Conservation (phyloP, 2,888 invertebrate genomes). For the Lissocephala sabroskyi region DNA sequence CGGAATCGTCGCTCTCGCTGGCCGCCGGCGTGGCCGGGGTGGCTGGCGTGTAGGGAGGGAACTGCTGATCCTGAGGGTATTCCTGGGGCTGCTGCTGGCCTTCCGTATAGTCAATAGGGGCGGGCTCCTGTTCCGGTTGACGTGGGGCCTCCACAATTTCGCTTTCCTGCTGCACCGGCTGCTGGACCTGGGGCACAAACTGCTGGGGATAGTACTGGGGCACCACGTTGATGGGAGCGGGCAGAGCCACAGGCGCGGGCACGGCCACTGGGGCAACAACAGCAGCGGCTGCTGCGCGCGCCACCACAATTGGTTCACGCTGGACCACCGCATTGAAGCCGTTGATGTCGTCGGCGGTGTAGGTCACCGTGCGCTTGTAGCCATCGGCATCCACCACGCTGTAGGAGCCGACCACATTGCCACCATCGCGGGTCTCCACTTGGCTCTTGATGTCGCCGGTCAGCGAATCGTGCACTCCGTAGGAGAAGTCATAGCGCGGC, state of each 20-base stretch:
- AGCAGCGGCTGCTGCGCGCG: constrained; percentile 38
- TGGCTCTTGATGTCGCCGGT: constrained; percentile 75
- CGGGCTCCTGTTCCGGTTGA: constrained; percentile 47
- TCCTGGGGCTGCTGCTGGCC: constrained; percentile 30
- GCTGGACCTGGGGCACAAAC: constrained; percentile 22
- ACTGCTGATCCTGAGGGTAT: constrained; percentile 52
- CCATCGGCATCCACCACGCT: constrained; percentile 75
- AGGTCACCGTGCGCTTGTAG: constrained; percentile 74
- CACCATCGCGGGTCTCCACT: constrained; percentile 74
- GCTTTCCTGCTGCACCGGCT: constrained; percentile 38
- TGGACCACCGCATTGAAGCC: constrained; percentile 76
- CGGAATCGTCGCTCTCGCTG: constrained; percentile 49
- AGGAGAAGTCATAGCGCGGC: constrained; percentile 73
- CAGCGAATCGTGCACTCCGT: constrained; percentile 73
- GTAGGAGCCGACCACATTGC: constrained; percentile 74
- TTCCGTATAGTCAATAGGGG: constrained; percentile 55
- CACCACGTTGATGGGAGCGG: constrained; percentile 32
- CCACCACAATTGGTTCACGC: constrained; percentile 71
- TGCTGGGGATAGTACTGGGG: constrained; percentile 37
- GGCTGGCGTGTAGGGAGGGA: constrained; percentile 46
- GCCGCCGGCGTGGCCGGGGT: constrained; percentile 21
- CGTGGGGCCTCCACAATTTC: constrained; percentile 55
- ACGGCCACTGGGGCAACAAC: constrained; percentile 33
- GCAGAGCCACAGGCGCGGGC: constrained; percentile 25
- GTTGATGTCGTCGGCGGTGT: constrained; percentile 74